Evolutionary conservation across 35 echinoderm and acorn worm genomes (phyloP), one percentile per base, ranked within the genome.

Genomic region (Anneissia japonica): DNA sequence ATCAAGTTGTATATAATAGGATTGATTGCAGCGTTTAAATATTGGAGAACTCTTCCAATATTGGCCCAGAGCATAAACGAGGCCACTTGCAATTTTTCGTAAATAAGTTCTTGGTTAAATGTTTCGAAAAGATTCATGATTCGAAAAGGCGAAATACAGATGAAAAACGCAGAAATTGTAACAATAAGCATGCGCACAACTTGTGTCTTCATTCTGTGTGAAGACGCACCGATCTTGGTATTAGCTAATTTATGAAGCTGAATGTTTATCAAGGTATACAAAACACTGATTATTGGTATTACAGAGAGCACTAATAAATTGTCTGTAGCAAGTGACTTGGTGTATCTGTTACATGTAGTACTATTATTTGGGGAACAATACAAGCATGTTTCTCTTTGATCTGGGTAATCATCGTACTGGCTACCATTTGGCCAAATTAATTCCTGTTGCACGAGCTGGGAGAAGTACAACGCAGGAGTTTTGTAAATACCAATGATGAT

Each of bases 111-210:
- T n/a, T 43, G 37, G 3, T 83, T 77, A 72, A 86, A 90, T 36
- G 93, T 97, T 80, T 89, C 55, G 36, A 93, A 91, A 19, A 97
- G 83, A 79, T 93, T 97, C 78, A 97, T 56, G 79, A 97, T 83
- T 31, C 95, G 88, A 86, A 97, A 97, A 21, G 95, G 95, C 31
- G 95, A 93, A 14, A 97, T 93, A 64, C 95, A 97, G 36, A 97
- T 93, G 23, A 93, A 79, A 73, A 93, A 97, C 29, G 93, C 84
- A 4, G 88, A 88, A 26, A 93, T 97, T 31, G 95, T 97, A 6
- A 93, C 95, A 77, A 97, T 97, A 72, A 97, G 91, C 91, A 97
- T 93, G 51, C 95, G 88, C 31, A 97, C 95, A 36, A 97, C 91
- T 81, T 97, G 95, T 76, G 93, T 93, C 89, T 97, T 97, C 81